A percentile compares a stretch with the other conserved stretches of the same genome.
These are phyloP conservation scores for Xestobium rufovillosum DNA, from an alignment of 2,888 invertebrate genomes.

Conservation along the genomic window DNA sequence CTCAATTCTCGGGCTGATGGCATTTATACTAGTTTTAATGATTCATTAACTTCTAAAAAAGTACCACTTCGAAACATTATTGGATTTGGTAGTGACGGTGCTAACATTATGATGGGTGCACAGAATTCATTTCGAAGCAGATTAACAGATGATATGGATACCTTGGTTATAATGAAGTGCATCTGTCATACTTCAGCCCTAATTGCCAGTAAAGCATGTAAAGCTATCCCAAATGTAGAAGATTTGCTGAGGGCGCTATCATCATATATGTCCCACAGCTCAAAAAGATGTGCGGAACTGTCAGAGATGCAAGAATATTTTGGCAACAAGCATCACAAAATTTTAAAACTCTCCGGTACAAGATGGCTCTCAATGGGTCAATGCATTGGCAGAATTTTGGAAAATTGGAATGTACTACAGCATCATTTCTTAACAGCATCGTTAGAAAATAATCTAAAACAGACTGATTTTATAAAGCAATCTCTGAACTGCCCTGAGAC, in stretches of 20 bases:
- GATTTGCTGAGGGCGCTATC: slow-evolving; percentile 15
- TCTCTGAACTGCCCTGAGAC: slow-evolving; percentile 12
- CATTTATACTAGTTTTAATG: not conserved
- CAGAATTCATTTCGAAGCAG: slow-evolving; percentile 19
- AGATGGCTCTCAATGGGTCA: slow-evolving; percentile 20
- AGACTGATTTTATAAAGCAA: slow-evolving; percentile 15
- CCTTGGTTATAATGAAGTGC: slow-evolving; percentile 18
- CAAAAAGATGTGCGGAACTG: slow-evolving; percentile 18
- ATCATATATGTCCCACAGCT: slow-evolving; percentile 19
- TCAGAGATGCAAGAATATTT: slow-evolving; percentile 13
- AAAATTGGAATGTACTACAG: slow-evolving; percentile 18
- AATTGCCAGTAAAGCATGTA: slow-evolving; percentile 21
- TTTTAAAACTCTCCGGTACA: slow-evolving; percentile 11
- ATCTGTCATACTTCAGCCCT: slow-evolving; percentile 22
- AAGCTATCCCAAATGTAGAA: slow-evolving; percentile 17
- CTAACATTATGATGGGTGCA: slow-evolving; percentile 21
- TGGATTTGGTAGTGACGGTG: slow-evolving; percentile 20
- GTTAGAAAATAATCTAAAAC: slow-evolving; percentile 18
- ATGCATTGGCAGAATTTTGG: slow-evolving; percentile 17
- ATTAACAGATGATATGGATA: slow-evolving; percentile 14
- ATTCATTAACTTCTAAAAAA: not conserved
- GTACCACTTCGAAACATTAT: slow-evolving; percentile 15
- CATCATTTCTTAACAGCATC: slow-evolving; percentile 6
- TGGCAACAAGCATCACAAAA: not conserved
- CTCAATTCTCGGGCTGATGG: not conserved